Percentiles rank a stretch among this genome's conserved stretches.
These are phyloP conservation scores for Haemorhous mexicanus DNA, from an alignment of 2,113 vertebrate genomes.

Conservation along the genomic window DNA sequence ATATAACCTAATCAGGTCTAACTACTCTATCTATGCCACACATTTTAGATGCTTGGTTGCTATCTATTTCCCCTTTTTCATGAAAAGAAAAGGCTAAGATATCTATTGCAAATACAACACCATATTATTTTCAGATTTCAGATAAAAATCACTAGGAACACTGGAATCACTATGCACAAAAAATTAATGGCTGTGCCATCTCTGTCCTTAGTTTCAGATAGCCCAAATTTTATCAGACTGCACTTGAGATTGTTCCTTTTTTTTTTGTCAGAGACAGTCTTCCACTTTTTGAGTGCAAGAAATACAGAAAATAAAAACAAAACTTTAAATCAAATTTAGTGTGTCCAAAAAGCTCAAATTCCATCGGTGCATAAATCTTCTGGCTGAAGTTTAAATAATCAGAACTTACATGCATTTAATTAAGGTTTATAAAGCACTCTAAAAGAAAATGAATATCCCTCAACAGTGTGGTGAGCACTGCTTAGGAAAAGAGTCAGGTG, in stretches of 20 bases:
- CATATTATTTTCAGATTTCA: neutral
- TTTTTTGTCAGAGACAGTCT: neutral
- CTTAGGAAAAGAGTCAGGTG: neutral
- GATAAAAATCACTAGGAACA: neutral
- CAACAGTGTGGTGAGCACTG: neutral
- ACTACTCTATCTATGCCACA: neutral
- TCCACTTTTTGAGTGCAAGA: neutral
- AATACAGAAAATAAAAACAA: neutral
- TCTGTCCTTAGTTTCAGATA: neutral
- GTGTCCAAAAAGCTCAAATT: neutral
- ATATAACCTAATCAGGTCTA: neutral
- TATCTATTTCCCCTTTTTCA: neutral
- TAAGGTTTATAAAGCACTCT: neutral
- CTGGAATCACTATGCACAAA: neutral
- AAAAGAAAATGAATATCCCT: neutral
- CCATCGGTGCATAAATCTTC: neutral
- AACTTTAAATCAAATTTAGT: neutral
- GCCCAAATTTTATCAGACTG: neutral
- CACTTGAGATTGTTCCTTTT: neutral
- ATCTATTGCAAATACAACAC: neutral
- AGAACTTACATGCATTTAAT: neutral
- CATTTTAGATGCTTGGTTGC: neutral
- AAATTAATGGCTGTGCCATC: neutral
- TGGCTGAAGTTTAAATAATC: neutral
- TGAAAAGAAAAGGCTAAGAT: neutral